A percentile compares a stretch with the other conserved stretches of the same genome.
Conservation (phyloP, 2,113 vertebrate genomes). For the Seriola dumerili region DNA sequence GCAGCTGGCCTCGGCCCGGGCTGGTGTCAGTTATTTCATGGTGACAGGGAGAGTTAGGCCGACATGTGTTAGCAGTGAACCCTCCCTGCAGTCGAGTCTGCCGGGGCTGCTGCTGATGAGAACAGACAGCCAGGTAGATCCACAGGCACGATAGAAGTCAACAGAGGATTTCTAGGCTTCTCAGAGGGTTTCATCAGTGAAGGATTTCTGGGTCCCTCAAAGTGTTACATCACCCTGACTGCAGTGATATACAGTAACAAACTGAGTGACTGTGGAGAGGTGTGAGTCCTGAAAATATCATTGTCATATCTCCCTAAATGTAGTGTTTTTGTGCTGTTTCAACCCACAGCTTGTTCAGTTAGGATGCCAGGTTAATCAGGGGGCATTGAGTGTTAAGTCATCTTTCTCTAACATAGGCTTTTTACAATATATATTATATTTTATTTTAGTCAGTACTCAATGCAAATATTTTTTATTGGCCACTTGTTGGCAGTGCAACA, state of each 20-base stretch:
- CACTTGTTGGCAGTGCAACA: too few relatives aligned
- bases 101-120: slow-evolving; percentile 59
- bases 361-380: too few relatives aligned
- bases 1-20: slow-evolving; percentile 10
- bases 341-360: background rate
- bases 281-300: slow-evolving; percentile 19
- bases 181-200: slow-evolving; percentile 73
- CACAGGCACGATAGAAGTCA: slow-evolving; percentile 49
- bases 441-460: too few relatives aligned
- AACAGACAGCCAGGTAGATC: slow-evolving; percentile 74
- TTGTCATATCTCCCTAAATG: background rate
- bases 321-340: background rate
- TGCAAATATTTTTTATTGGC: too few relatives aligned
- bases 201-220: slow-evolving; percentile 72
- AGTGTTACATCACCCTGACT: slow-evolving; percentile 72
- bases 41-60: slow-evolving; percentile 64
- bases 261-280: slow-evolving; percentile 35
- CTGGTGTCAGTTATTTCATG: slow-evolving; percentile 68
- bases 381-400: too few relatives aligned
- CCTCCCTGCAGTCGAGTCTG: slow-evolving; percentile 44
- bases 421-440: too few relatives aligned
- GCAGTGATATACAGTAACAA: slow-evolving; percentile 52
- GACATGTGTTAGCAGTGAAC: slow-evolving; percentile 56
- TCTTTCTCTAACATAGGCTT: too few relatives aligned
- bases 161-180: slow-evolving; percentile 65